Conservation (phyloP, 2,113 vertebrate species). For the Heliornis fulica region DNA sequence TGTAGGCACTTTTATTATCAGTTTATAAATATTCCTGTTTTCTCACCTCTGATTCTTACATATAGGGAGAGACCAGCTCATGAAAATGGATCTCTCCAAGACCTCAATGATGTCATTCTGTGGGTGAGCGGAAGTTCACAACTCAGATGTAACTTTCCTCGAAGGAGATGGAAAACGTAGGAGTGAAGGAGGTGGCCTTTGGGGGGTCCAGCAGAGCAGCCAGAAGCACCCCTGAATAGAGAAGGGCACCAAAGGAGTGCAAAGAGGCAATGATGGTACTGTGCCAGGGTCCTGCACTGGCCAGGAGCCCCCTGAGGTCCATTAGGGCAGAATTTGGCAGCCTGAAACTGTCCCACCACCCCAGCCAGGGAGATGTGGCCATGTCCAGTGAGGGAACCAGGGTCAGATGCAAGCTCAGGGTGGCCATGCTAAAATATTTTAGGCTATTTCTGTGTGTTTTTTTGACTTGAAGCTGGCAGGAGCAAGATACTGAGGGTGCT, state of each 20-base stretch:
- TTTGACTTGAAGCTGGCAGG: neutral
- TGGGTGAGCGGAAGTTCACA: rapidly evolving
- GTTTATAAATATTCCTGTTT: conserved; percentile 25
- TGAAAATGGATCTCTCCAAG: conserved; percentile 19
- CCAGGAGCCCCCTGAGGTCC: rapidly evolving
- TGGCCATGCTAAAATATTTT: neutral
- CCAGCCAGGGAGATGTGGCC: neutral
- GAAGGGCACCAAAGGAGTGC: neutral
- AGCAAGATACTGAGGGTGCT: neutral
- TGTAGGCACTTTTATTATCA: neutral
- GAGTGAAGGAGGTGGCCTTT: rapidly evolving
- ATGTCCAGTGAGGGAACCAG: rapidly evolving
- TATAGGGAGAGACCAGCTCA: neutral
- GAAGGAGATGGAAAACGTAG: neutral
- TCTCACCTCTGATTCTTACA: neutral
- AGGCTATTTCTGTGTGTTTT: neutral
- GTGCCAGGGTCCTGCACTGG: neutral
- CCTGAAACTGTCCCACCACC: rapidly evolving
- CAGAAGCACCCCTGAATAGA: rapidly evolving
- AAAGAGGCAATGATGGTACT: neutral
- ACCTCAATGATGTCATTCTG: neutral
- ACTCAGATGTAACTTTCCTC: neutral
- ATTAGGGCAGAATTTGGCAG: neutral
- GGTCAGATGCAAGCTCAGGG: neutral
- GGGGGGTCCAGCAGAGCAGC: neutral